Evolutionary conservation across 2,113 vertebrate species (phyloP).

Genomic region (Solea solea): DNA sequence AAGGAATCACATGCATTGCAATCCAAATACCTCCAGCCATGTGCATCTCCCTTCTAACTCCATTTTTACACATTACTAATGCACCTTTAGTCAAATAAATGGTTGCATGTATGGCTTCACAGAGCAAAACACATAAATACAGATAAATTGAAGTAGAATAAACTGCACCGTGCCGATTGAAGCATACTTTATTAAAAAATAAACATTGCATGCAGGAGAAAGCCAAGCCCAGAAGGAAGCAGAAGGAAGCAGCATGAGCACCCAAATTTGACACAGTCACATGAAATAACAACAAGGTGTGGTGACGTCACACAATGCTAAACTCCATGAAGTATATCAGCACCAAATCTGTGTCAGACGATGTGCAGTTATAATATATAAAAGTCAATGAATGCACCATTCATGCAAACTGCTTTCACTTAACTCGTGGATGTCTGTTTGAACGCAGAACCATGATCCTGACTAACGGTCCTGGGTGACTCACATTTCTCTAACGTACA

Average conservation of each 20-base stretch:
- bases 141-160: no score
- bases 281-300: slow-evolving; percentile 3
- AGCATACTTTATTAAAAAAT: slow-evolving; percentile 46
- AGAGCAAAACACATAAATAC: no score
- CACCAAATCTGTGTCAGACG: neutral
- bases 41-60: no score
- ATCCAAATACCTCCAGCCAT: no score
- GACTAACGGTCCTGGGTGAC: neutral
- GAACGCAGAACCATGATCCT: neutral
- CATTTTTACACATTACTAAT: no score
- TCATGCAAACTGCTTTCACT: neutral
- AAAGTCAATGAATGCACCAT: no score
- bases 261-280: neutral
- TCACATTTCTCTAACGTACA: neutral
- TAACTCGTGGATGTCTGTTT: neutral
- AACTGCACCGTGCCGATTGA: neutral
- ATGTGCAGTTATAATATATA: neutral
- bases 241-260: slow-evolving; percentile 16
- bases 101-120: no score
- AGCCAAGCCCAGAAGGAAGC: slow-evolving; percentile 22
- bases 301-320: neutral
- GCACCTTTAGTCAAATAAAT: no score
- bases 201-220: slow-evolving; percentile 19
- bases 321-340: neutral
- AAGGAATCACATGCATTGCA: no score